These are phyloP conservation scores for Apogon hyalosoma DNA, from an alignment of 2,797 vertebrate genomes.

Conservation along the genomic window DNA sequence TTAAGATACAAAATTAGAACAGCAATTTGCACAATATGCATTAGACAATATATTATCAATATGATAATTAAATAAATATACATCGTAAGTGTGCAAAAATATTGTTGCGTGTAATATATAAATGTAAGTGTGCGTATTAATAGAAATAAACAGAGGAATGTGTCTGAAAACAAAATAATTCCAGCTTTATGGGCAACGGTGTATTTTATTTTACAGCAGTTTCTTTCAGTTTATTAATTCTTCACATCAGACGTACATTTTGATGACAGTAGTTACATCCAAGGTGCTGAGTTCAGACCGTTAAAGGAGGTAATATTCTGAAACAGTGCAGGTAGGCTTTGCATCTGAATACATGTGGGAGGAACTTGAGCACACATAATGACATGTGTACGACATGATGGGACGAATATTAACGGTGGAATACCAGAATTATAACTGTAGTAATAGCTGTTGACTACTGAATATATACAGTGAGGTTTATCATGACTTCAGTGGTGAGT, in stretches of 20 bases:
- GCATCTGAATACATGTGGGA: conserved; percentile 12
- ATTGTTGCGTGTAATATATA: too few species aligned
- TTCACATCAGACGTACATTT: neutral
- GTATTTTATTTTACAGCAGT: too few species aligned
- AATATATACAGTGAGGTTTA: conserved; percentile 11
- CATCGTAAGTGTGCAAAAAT: too few species aligned
- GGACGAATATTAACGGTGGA: conserved; percentile 30
- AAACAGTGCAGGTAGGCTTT: conserved; percentile 16
- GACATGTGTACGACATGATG: conserved; percentile 1
- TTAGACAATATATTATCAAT: too few species aligned
- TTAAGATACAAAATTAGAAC: too few species aligned
- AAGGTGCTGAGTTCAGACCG: conserved; percentile 11
- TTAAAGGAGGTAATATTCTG: conserved; percentile 6
- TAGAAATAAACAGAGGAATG: too few species aligned
- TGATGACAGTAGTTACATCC: neutral
- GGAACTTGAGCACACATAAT: conserved; percentile 9
- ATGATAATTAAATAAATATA: too few species aligned
- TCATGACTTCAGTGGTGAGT: conserved; percentile 16
- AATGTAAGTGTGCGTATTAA: too few species aligned
- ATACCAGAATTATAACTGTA: conserved; percentile 17
- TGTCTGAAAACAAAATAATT: too few species aligned
- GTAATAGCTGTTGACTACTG: conserved; percentile 6
- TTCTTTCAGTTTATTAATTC: too few species aligned
- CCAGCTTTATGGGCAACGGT: too few species aligned
- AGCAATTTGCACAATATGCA: too few species aligned